Evolutionary conservation across 2,888 invertebrate species (phyloP), one percentile per base, ranked within the genome.

Genomic region (Rhamnusium bicolor): DNA sequence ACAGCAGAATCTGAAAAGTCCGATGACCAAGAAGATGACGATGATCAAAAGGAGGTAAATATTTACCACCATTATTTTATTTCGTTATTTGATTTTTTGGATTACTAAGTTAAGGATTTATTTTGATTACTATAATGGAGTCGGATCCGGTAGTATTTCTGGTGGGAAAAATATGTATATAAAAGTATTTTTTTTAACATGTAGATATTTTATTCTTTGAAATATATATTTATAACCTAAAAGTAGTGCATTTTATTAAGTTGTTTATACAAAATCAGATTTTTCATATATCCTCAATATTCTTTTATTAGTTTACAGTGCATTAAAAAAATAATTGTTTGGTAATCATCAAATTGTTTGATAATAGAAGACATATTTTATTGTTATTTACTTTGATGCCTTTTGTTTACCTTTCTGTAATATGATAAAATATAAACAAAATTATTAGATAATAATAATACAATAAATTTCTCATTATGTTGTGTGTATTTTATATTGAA

Each of bases 31-130:
- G 77, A 77, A 14, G 46, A 67, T 27, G 63, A 70, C 4, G 69
- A 69, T 46, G 40, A 54, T 14, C 51, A 67, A 12, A 71, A 73
- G 47, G 76, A 76, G 66, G 76, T 74, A 51, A 66, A 69, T 69
- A 61, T 21, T 49, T 49, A 62, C 10, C 8, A 21, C 21, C 18
- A 16, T 66, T 51, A 27, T 46, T 58, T 65, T 8, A 18, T 27
- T 12, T 27, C 18, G 19, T 68, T 29, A 21, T 16, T 58, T 24
- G 29, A 18, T 10, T 56, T 10, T 60, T 49, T 14, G 16, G 65
- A 18, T 14, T 1, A 46, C 18, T 19, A 40, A 18, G 29, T 49
- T 24, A 51, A 24, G 29, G 21, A 14, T 14, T 40, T 51, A 47
- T 16, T 32, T 65, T 32, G 32, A 16, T 54, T 54, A 19, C 18